phyloP scores from a whole-genome alignment of 2,888 invertebrate genomes.

The Craniophora ligustri region DNA sequence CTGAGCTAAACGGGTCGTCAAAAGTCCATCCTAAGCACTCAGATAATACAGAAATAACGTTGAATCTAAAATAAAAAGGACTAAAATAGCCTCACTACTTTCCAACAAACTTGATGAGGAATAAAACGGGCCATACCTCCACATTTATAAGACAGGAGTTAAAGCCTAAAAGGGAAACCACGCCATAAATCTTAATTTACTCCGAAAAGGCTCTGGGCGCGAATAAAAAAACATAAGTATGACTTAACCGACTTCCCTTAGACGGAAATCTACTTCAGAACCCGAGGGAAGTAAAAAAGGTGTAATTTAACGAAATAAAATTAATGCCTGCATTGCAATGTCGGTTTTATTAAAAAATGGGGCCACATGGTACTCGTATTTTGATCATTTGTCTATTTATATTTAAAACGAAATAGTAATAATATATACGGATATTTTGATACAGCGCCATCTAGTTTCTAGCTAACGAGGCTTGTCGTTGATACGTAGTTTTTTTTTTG shows the following conservation, averaged over 20 bases:
- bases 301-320: conserved; percentile 26
- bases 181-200: conserved; percentile 47
- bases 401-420: too few species aligned
- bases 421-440: too few species aligned
- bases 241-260: conserved; percentile 16
- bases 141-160: conserved; percentile 33
- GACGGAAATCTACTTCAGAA: conserved; percentile 13
- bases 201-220: conserved; percentile 29
- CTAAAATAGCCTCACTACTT: conserved; percentile 5
- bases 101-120: conserved; percentile 28
- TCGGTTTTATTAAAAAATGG: neutral
- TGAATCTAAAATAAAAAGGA: conserved; percentile 5
- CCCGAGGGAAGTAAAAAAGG: conserved; percentile 7
- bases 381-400: too few species aligned
- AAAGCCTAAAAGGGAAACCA: conserved; percentile 25
- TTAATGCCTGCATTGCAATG: conserved; percentile 37
- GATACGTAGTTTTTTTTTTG: too few species aligned
- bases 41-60: too few species aligned
- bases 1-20: too few species aligned
- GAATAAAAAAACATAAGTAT: conserved; percentile 49
- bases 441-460: too few species aligned
- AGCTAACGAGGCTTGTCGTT: too few species aligned
- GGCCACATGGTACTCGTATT: too few species aligned
- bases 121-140: conserved; percentile 23
- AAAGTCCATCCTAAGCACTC: too few species aligned